Base-by-base conservation (phyloP, 1,140 invertebrate species). In the Scaptomyza hsui region DNA sequence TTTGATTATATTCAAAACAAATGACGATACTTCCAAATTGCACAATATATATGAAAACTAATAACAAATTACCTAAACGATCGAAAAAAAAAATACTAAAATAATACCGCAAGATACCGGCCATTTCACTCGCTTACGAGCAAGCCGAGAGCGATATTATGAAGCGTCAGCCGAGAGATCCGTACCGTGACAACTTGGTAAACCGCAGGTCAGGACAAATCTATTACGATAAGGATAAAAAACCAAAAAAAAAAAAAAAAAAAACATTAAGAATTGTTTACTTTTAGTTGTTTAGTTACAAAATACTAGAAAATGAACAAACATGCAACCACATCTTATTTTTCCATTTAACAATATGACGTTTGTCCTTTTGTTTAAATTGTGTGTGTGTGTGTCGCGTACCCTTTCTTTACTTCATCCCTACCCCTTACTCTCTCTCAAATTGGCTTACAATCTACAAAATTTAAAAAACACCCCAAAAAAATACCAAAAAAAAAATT, bases 121-220 rank as follows among this genome's bases (percentile, higher is more conserved):
- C 98, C 93, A 99, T 99, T 94, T 99, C 98, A 91, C 95, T 99
- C 94, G 98, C 99, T 92, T 99, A 99, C 94, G 99, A 99, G 95
- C 95, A 98, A 94, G 97, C 99, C 90, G 99, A 99, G 94, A 97
- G 96, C 93, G 99, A 99, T 95, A 99, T 99, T 94, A 99, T 99
- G 99, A 99, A 99, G 95, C 95, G 98, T 93, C 96, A 96, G 93
- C 99, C 99, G 93, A 95, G 99, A 95, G 98, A 99, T 92, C 97
- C 98, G 92, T 94, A 95, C 93, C 95, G 94, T 92, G 98, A 99
- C 94, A 98, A 98, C 94, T 95, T 99, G 91, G 98, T 99, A 89
- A 99, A 99, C 93, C 97, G 99, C 95, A 98, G 98, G 96, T 97
- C 88, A 90, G 88, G 88, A 90, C 41, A 89, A 81, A 80, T 63